A percentile compares a stretch with the other conserved stretches of the same genome.
Evolutionary conservation across 2,113 vertebrate genomes (phyloP).

Genomic region (Budorcas taxicolor): DNA sequence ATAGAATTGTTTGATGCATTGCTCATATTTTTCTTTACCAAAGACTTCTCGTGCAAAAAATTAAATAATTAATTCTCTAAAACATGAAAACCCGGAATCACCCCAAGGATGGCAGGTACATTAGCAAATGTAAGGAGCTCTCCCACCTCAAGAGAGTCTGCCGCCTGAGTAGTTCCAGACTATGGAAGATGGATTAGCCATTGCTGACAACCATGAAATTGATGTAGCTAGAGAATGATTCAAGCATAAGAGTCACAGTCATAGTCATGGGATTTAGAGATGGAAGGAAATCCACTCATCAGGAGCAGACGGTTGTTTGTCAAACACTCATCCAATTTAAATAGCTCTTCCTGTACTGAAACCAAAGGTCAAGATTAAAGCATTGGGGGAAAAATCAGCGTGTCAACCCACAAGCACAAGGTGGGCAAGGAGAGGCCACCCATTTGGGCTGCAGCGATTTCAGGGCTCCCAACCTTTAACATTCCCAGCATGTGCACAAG

Average conservation of each 20-base stretch:
- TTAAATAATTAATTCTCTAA: slow-evolving; percentile 34
- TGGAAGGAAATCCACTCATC: slow-evolving; percentile 68
- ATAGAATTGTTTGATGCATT: neutral
- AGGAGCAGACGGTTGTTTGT: slow-evolving; percentile 60
- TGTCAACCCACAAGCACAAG: slow-evolving; percentile 1
- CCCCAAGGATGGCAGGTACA: slow-evolving; percentile 14
- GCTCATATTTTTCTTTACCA: neutral
- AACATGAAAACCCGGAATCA: neutral
- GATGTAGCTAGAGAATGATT: slow-evolving; percentile 64
- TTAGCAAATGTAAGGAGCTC: slow-evolving; percentile 18
- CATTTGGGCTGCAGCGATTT: neutral
- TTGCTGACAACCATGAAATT: slow-evolving; percentile 70
- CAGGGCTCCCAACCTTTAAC: neutral
- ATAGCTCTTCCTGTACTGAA: slow-evolving; percentile 59
- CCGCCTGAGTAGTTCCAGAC: slow-evolving; percentile 56
- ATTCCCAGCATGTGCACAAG: neutral
- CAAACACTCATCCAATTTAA: slow-evolving; percentile 57
- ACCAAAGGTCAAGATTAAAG: slow-evolving; percentile 54
- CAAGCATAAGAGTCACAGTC: slow-evolving; percentile 57
- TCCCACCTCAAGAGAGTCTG: slow-evolving; percentile 53
- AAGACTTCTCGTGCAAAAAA: slow-evolving; percentile 24
- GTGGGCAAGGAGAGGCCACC: slow-evolving; percentile 20
- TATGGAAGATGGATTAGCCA: slow-evolving; percentile 67
- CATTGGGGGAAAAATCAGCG: neutral
- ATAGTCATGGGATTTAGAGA: slow-evolving; percentile 68